Percentiles rank a stretch among this genome's conserved stretches.
These are phyloP conservation scores for Xiphophorus maculatus DNA, from an alignment of 2,113 vertebrate genomes.

Conservation along the genomic window DNA sequence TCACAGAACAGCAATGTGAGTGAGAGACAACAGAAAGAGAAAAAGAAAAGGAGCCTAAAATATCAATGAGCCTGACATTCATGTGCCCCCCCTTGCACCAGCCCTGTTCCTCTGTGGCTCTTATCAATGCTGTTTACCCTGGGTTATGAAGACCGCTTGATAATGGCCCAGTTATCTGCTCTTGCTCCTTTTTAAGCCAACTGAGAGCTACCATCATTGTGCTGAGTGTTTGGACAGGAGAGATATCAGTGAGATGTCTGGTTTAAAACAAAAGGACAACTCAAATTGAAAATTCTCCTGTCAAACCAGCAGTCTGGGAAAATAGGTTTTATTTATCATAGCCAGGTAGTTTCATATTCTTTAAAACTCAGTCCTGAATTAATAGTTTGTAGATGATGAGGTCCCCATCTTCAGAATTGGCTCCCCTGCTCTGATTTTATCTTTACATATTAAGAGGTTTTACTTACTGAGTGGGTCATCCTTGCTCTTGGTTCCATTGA, in stretches of 20 bases:
- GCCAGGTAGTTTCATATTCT: background rate
- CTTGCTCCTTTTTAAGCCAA: constrained; percentile 70
- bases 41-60: constrained; percentile 48
- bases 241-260: constrained; percentile 74
- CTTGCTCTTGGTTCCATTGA: constrained; percentile 95
- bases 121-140: constrained; percentile 77
- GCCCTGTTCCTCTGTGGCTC: constrained; percentile 40
- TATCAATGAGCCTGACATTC: constrained; percentile 64
- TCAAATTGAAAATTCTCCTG: constrained; percentile 47
- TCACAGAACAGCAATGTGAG: constrained; percentile 55
- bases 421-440: background rate
- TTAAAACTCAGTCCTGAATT: background rate
- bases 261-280: constrained; percentile 65
- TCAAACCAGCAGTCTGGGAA: constrained; percentile 12
- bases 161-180: constrained; percentile 67
- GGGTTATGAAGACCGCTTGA: constrained; percentile 74
- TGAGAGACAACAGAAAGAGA: constrained; percentile 53
- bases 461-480: constrained; percentile 96
- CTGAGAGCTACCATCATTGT: constrained; percentile 72
- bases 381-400: background rate
- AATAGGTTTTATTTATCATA: background rate
- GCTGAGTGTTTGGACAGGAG: constrained; percentile 76
- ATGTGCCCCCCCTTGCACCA: constrained; percentile 31
- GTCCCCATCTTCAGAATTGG: background rate
- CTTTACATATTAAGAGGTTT: background rate